A percentile compares a stretch with the other conserved stretches of the same genome.
phyloP scores from a whole-genome alignment of 53 echinoderm and acorn worm genomes.

The Crossaster papposus region DNA sequence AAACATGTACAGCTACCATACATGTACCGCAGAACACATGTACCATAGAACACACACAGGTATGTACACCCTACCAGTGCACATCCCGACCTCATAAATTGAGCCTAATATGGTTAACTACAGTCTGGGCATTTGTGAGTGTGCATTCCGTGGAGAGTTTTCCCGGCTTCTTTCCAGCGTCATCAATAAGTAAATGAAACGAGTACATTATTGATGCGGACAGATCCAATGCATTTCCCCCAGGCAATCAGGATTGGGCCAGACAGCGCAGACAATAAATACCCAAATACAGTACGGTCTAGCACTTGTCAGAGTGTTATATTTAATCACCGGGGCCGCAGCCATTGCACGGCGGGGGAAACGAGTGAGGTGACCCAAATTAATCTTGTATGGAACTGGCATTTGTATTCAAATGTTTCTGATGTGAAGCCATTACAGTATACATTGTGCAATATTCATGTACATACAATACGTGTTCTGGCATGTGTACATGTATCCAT shows the following conservation, averaged over 20 bases:
- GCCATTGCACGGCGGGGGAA: conserved; percentile 4
- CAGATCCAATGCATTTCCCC: conserved; percentile 29
- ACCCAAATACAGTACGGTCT: conserved; percentile 1
- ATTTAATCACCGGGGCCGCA: conserved; percentile 40
- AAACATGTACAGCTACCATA: no score
- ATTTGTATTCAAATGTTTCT: not conserved
- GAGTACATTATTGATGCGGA: conserved; percentile 38
- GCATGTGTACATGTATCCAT: no score
- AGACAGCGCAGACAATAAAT: conserved; percentile 21
- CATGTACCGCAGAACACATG: no score
- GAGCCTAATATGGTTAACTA: conserved; percentile 1
- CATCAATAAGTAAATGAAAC: conserved; percentile 31
- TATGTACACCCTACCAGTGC: no score
- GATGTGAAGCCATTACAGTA: not conserved
- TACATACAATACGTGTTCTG: no score
- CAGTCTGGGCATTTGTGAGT: not conserved
- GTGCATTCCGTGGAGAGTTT: not conserved
- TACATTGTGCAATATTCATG: not conserved
- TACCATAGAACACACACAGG: not conserved
- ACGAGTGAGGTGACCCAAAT: not conserved
- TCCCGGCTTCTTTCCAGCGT: conserved; percentile 1
- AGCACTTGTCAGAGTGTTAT: conserved; percentile 24
- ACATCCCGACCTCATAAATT: not conserved
- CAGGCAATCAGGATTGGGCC: conserved; percentile 30
- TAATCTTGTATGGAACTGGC: not conserved